A percentile compares a stretch with the other conserved stretches of the same genome.
Evolutionary conservation across 2,888 invertebrate species (phyloP).

Genomic region (Trachelus tabidus): DNA sequence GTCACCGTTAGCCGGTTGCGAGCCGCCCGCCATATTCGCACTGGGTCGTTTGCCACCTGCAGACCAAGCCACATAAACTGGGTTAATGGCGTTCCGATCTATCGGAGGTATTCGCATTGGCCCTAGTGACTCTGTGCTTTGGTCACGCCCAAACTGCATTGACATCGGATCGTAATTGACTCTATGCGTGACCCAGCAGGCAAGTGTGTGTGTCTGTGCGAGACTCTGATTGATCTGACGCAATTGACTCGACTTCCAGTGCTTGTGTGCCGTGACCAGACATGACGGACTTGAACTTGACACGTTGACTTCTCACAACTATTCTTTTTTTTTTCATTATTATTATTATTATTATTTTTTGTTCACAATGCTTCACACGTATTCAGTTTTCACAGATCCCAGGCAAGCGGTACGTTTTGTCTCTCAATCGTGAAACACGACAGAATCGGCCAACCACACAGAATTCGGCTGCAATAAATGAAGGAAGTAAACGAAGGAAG

Average conservation of each 20-base stretch:
- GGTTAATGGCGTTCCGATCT: conserved; percentile 65
- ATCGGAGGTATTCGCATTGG: conserved; percentile 57
- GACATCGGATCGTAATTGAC: conserved; percentile 55
- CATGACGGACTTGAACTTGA: conserved; percentile 59
- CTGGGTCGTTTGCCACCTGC: conserved; percentile 64
- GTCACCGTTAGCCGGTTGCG: conserved; percentile 62
- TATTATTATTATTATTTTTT: no score
- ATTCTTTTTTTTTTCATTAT: conserved; percentile 13
- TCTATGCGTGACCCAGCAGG: conserved; percentile 66
- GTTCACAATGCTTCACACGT: conserved; percentile 37
- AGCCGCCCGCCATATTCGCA: conserved; percentile 63
- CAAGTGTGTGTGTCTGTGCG: conserved; percentile 61
- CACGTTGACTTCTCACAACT: conserved; percentile 52
- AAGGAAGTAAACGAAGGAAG: conserved; percentile 48
- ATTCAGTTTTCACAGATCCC: conserved; percentile 46
- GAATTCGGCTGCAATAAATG: conserved; percentile 56
- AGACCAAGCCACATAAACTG: conserved; percentile 67
- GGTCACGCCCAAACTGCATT: conserved; percentile 62
- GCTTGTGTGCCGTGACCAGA: conserved; percentile 57
- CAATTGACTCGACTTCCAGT: conserved; percentile 63
- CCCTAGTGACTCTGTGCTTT: conserved; percentile 65
- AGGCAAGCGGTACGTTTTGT: conserved; percentile 45
- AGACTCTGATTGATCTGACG: conserved; percentile 57
- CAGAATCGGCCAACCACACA: conserved; percentile 48
- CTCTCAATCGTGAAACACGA: conserved; percentile 37